A percentile compares a stretch with the other conserved stretches of the same genome.
These are phyloP conservation scores for Mactromeris polynyma DNA, from an alignment of 2,888 invertebrate species.

Conservation along the genomic window DNA sequence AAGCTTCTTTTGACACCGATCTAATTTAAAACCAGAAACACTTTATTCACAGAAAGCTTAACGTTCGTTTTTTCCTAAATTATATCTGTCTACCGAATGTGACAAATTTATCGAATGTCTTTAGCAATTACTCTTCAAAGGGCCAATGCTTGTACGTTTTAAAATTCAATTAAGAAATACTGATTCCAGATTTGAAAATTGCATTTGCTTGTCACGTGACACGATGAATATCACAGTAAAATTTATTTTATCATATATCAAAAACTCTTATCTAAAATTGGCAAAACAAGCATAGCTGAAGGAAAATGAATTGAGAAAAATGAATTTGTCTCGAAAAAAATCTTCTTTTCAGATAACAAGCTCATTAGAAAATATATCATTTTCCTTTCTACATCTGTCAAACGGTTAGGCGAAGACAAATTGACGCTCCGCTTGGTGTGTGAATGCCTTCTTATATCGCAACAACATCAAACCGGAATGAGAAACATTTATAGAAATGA, in stretches of 20 bases:
- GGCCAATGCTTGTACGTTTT: constrained; percentile 32
- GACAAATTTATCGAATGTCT: constrained; percentile 64
- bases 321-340: constrained; percentile 25
- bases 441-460: background rate
- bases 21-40: constrained; percentile 58
- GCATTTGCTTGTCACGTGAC: constrained; percentile 43
- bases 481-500: background rate
- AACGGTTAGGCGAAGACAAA: constrained; percentile 5
- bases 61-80: constrained; percentile 56
- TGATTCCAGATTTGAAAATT: constrained; percentile 39
- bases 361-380: constrained; percentile 33
- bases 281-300: constrained; percentile 24
- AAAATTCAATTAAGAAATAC: constrained; percentile 50
- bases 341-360: constrained; percentile 13
- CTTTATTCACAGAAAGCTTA: constrained; percentile 56
- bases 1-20: constrained; percentile 58
- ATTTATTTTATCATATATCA: constrained; percentile 41
- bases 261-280: constrained; percentile 33
- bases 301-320: constrained; percentile 28
- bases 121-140: constrained; percentile 53
- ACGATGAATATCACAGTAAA: constrained; percentile 29
- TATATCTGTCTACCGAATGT: constrained; percentile 52
- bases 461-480: background rate
- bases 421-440: background rate
- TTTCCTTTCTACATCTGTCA: constrained; percentile 32